These are phyloP conservation scores for Netelia fuscicornis DNA, from an alignment of 2,888 invertebrate species.

Conservation along the genomic window DNA sequence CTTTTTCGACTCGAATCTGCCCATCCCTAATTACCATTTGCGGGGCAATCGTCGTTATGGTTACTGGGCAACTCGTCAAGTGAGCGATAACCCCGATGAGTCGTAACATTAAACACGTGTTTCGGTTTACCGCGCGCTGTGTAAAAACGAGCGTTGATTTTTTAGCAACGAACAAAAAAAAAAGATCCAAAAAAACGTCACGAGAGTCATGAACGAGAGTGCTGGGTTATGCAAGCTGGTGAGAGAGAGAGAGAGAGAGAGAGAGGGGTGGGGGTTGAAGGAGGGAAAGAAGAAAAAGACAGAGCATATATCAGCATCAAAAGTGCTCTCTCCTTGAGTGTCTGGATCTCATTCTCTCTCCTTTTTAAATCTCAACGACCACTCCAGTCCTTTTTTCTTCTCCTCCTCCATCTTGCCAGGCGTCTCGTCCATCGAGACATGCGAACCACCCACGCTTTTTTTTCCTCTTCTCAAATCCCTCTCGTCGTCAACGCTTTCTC, in stretches of 20 bases:
- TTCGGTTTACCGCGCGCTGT: conserved; percentile 40
- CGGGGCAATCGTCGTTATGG: conserved; percentile 50
- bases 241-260: conserved; percentile 16
- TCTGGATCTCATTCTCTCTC: conserved; percentile 7
- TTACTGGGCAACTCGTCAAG: conserved; percentile 52
- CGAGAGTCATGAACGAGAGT: conserved; percentile 56
- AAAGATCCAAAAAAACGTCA: conserved; percentile 12
- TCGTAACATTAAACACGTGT: conserved; percentile 60
- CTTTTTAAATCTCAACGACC: conserved; percentile 35
- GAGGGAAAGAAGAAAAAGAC: conserved; percentile 7
- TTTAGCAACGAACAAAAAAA: conserved; percentile 14
- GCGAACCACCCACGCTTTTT: conserved; percentile 47
- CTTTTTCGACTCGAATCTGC: not conserved
- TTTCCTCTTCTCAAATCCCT: not conserved
- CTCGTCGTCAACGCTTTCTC: conserved; percentile 49
- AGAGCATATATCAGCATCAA: conserved; percentile 18
- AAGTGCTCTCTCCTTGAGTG: conserved; percentile 50
- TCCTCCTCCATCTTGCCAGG: conserved; percentile 32
- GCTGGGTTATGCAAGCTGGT: conserved; percentile 40
- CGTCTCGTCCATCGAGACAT: conserved; percentile 4
- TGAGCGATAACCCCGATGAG: conserved; percentile 42
- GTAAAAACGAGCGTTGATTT: conserved; percentile 38
- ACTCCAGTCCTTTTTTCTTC: conserved; percentile 30
- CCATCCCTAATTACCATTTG: conserved; percentile 25
- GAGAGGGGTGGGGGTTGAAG: not conserved